These are phyloP conservation scores for Sphaerophoria rueppellii DNA, from an alignment of 2,888 invertebrate genomes.

Conservation along the genomic window DNA sequence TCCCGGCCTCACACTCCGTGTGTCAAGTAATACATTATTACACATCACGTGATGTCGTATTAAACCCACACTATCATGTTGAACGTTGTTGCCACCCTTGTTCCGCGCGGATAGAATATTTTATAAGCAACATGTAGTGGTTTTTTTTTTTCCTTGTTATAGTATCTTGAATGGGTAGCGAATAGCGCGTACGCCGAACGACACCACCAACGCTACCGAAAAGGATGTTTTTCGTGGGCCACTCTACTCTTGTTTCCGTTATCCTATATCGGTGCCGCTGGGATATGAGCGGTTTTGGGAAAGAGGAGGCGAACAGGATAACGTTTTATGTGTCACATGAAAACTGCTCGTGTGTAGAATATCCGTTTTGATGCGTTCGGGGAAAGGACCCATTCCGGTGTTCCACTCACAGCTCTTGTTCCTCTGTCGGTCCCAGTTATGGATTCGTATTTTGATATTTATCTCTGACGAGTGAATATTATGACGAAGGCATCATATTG, in stretches of 20 bases:
- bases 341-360: conserved; percentile 65
- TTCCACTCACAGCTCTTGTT: background rate
- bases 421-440: background rate
- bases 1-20: conserved; percentile 32
- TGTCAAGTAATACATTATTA: conserved; percentile 70
- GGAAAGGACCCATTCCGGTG: conserved; percentile 19
- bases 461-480: conserved; percentile 34
- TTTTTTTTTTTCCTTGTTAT: conserved; percentile 11
- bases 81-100: conserved; percentile 65
- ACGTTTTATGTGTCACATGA: conserved; percentile 60
- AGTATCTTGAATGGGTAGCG: background rate
- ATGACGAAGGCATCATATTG: background rate
- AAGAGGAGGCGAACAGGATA: conserved; percentile 27
- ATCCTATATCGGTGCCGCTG: conserved; percentile 9
- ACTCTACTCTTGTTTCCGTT: conserved; percentile 49
- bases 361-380: conserved; percentile 65
- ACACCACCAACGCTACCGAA: conserved; percentile 31
- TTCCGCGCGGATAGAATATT: conserved; percentile 61
- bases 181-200: conserved; percentile 15
- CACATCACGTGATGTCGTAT: conserved; percentile 69
- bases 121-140: conserved; percentile 69
- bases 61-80: conserved; percentile 61
- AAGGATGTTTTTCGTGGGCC: conserved; percentile 61
- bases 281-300: conserved; percentile 1
- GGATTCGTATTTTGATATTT: conserved; percentile 36